Conservation (phyloP, 37 sponge, comb jelly and placozoan genomes). For the Chondrilla cf. caribensis region DNA sequence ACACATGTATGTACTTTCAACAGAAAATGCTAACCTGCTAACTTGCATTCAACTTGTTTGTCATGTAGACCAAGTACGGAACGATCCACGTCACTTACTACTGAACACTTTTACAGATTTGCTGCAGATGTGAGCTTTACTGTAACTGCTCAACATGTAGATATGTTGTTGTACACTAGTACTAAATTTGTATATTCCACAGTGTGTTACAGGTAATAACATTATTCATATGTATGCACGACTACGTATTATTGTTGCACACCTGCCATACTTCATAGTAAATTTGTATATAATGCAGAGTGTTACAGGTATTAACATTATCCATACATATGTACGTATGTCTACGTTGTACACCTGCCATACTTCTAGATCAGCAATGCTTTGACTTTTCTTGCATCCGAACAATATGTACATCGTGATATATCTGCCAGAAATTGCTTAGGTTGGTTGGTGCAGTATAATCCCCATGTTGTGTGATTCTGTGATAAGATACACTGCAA, state of each 20-base stretch:
- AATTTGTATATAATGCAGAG: too few relatives aligned
- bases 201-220: not conserved
- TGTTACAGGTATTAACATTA: too few relatives aligned
- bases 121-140: conserved; percentile 40
- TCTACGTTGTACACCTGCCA: not conserved
- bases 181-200: not conserved
- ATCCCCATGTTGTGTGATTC: too few relatives aligned
- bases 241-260: too few relatives aligned
- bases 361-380: conserved; percentile 41
- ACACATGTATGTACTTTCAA: too few relatives aligned
- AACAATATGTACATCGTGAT: conserved; percentile 59
- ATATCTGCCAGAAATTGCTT: conserved; percentile 63
- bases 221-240: not conserved
- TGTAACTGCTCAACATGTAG: not conserved
- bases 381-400: conserved; percentile 27
- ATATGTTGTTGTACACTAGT: not conserved
- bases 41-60: too few relatives aligned
- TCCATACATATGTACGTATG: too few relatives aligned
- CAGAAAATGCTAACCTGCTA: too few relatives aligned
- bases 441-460: conserved; percentile 34
- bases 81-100: not conserved
- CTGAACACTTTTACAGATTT: conserved; percentile 41
- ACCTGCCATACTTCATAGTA: too few relatives aligned
- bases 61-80: conserved; percentile 9
- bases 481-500: not conserved